Evolutionary conservation across 2,888 invertebrate species (phyloP).

Genomic region (Drosophila mettleri): DNA sequence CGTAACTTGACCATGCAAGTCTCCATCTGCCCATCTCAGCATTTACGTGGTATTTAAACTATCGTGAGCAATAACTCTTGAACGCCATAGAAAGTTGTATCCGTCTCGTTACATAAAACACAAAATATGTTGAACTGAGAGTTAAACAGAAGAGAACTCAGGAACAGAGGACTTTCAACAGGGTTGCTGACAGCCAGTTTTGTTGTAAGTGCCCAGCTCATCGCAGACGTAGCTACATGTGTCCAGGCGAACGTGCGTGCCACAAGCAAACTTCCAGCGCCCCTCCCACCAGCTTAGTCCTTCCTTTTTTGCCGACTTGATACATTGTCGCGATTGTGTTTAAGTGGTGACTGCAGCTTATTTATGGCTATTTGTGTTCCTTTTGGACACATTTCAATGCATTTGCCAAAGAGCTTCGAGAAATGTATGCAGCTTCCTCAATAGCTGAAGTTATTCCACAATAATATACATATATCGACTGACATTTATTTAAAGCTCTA

Average conservation of each 20-base stretch:
- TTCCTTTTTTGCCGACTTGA: neutral
- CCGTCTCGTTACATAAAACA: conserved; percentile 60
- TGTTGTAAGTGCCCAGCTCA: conserved; percentile 51
- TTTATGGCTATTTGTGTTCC: conserved; percentile 82
- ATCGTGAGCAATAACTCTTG: conserved; percentile 34
- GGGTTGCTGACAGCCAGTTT: conserved; percentile 45
- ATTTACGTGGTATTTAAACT: neutral
- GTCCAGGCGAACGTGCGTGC: conserved; percentile 65
- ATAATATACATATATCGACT: conserved; percentile 19
- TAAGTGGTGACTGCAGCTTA: conserved; percentile 58
- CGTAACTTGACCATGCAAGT: no score
- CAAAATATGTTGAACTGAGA: conserved; percentile 56
- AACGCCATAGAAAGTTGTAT: conserved; percentile 59
- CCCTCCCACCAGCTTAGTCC: neutral
- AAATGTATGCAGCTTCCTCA: conserved; percentile 47
- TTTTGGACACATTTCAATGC: conserved; percentile 81
- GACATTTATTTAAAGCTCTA: neutral
- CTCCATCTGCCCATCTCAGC: neutral
- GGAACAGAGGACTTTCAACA: conserved; percentile 18
- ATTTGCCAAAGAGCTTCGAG: conserved; percentile 60
- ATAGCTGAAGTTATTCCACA: conserved; percentile 3
- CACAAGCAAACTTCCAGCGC: conserved; percentile 17
- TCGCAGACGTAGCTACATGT: conserved; percentile 48
- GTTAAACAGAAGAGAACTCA: conserved; percentile 26
- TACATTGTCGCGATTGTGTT: conserved; percentile 35